A percentile compares a stretch with the other conserved stretches of the same genome.
These are phyloP conservation scores for Dendrophyllia cribrosa DNA, from an alignment of 64 coral and sea anemone genomes.

Conservation along the genomic window DNA sequence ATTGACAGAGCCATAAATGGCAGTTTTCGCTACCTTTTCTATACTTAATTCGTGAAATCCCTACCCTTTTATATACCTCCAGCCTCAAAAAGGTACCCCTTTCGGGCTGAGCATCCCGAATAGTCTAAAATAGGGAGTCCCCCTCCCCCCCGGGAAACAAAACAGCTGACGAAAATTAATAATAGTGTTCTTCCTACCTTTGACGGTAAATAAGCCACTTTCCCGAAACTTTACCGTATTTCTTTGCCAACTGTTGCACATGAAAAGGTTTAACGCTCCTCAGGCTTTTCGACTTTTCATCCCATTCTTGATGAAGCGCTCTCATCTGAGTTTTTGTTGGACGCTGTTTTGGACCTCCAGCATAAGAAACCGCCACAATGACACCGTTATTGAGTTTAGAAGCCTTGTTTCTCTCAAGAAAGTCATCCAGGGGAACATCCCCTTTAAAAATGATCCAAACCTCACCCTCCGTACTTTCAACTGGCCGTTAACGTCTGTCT, in stretches of 20 bases:
- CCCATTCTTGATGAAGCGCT: neutral
- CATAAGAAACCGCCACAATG: neutral
- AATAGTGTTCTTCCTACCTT: neutral
- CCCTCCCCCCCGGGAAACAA: too few relatives aligned
- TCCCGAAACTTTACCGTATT: slow-evolving; percentile 15
- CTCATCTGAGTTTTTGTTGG: neutral
- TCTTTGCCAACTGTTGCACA: slow-evolving; percentile 12
- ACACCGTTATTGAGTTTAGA: neutral
- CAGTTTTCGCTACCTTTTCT: too few relatives aligned
- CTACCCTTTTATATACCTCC: too few relatives aligned
- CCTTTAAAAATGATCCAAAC: slow-evolving; percentile 15
- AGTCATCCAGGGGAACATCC: neutral
- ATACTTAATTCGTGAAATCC: too few relatives aligned
- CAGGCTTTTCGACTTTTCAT: neutral
- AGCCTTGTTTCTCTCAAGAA: slow-evolving; percentile 9
- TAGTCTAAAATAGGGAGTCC: too few relatives aligned
- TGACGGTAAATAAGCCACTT: slow-evolving; percentile 41
- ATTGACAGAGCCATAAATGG: too few relatives aligned
- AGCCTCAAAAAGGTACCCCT: too few relatives aligned
- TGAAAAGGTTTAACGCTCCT: neutral
- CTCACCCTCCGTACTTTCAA: neutral
- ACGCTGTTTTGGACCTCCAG: neutral
- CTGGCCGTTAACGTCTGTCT: too few relatives aligned
- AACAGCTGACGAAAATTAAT: too few relatives aligned
- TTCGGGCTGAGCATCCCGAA: too few relatives aligned